Evolutionary conservation across 2,888 invertebrate species (phyloP).

Genomic region (Trissonchulus latispiculum): DNA sequence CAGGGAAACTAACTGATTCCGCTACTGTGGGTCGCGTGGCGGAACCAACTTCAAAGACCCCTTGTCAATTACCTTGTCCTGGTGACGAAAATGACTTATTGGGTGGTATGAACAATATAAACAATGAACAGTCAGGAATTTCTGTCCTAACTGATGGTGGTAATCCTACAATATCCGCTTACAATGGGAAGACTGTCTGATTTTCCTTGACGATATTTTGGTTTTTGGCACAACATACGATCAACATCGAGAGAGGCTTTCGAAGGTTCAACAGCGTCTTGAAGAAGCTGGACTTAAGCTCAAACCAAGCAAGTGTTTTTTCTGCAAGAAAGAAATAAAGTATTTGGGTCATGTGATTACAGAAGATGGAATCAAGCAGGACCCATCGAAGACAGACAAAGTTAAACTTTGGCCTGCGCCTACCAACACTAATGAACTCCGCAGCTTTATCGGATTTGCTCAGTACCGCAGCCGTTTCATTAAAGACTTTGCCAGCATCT

Average conservation of each 20-base stretch:
- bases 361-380: no score
- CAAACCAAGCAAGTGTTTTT: no score
- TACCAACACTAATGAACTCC: no score
- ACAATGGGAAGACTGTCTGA: slow-evolving; percentile 9
- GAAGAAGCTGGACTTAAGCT: background rate
- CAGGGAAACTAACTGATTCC: background rate
- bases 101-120: background rate
- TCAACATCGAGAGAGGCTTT: background rate
- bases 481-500: no score
- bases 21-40: background rate
- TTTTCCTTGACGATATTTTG: slow-evolving; percentile 11
- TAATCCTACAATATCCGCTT: background rate
- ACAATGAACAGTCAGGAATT: background rate
- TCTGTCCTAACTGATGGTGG: background rate
- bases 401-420: no score
- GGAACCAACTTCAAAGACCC: background rate
- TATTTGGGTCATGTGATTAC: no score
- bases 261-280: background rate
- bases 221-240: slow-evolving; percentile 10
- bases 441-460: no score
- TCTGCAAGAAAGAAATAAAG: no score
- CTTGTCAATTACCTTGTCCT: no score
- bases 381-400: no score
- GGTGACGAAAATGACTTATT: no score
- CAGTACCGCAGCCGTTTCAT: no score